A percentile compares a stretch with the other conserved stretches of the same genome.
These are phyloP conservation scores for Conomelus anceps DNA, from an alignment of 2,888 invertebrate species.

Conservation along the genomic window DNA sequence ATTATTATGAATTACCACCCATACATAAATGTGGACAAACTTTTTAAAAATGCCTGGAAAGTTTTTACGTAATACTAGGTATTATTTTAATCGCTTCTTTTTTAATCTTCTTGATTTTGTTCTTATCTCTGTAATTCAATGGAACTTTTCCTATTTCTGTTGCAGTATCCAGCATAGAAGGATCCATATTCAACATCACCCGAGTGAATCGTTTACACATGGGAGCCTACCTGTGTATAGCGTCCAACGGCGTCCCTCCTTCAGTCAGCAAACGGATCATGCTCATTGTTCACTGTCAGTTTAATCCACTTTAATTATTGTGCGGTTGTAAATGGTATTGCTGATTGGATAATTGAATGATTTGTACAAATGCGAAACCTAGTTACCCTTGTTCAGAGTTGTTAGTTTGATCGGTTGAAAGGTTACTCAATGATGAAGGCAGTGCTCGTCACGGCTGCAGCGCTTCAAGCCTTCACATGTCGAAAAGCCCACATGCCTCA, in stretches of 20 bases:
- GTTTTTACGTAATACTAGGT: background rate
- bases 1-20: too few species aligned
- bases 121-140: background rate
- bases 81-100: too few species aligned
- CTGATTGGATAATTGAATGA: background rate
- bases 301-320: background rate
- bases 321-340: background rate
- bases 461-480: background rate
- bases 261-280: conserved; percentile 81
- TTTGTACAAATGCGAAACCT: background rate
- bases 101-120: background rate
- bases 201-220: conserved; percentile 66
- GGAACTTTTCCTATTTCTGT: background rate
- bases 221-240: conserved; percentile 72
- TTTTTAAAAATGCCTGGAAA: too few species aligned
- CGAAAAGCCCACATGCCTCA: background rate
- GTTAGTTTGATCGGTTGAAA: background rate
- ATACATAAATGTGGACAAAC: too few species aligned
- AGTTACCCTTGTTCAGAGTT: background rate
- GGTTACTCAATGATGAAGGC: background rate
- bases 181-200: conserved; percentile 53
- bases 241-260: conserved; percentile 76
- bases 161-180: conserved; percentile 47
- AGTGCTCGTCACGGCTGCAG: too few species aligned
- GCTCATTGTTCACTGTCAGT: conserved; percentile 74